These are phyloP conservation scores for Myocastor coypus DNA, from an alignment of 2,113 vertebrate species.

Conservation along the genomic window DNA sequence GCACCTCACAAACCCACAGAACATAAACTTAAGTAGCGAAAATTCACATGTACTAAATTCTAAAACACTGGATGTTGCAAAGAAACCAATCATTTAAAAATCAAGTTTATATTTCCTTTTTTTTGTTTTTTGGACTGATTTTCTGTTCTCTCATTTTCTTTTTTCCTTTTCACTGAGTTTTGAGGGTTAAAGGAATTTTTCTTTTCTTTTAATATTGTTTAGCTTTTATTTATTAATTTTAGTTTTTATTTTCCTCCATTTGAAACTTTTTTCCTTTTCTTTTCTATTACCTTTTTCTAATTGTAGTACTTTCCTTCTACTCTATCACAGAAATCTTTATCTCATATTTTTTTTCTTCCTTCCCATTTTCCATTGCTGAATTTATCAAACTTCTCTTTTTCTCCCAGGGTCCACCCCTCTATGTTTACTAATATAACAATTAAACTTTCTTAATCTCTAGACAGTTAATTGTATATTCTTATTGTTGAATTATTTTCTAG, in stretches of 20 bases:
- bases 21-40: not conserved
- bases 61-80: not conserved
- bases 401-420: not conserved
- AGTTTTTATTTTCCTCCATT: not conserved
- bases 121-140: not conserved
- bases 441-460: not conserved
- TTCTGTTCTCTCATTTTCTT: not conserved
- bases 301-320: not conserved
- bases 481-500: too few relatives aligned
- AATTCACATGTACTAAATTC: not conserved
- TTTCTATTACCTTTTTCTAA: not conserved
- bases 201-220: not conserved
- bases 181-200: not conserved
- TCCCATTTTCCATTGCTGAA: not conserved
- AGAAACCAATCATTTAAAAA: not conserved
- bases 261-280: not conserved
- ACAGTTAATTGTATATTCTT: not conserved
- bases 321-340: not conserved
- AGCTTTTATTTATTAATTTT: not conserved
- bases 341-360: not conserved
- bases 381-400: not conserved
- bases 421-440: not conserved
- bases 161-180: not conserved
- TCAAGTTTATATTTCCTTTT: not conserved
- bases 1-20: not conserved